Evolutionary conservation across 2,797 vertebrate species (phyloP).

Genomic region (Sebastiscus tertius): DNA sequence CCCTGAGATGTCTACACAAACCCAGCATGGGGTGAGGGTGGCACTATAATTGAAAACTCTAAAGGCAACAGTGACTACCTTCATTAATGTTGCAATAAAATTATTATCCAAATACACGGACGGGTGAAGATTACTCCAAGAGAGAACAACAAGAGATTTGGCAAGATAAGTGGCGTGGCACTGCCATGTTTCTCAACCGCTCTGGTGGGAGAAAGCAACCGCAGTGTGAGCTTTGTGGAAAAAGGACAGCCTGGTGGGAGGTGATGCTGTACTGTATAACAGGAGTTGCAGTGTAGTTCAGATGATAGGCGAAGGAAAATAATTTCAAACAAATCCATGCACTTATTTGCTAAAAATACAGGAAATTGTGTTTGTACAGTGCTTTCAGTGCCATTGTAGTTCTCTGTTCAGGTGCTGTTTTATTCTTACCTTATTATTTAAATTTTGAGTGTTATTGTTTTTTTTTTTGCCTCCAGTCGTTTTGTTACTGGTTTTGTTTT

Average conservation of each 20-base stretch:
- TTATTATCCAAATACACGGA: conserved; percentile 49
- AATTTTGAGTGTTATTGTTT: conserved; percentile 42
- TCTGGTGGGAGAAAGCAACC: conserved; percentile 20
- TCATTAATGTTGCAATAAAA: conserved; percentile 63
- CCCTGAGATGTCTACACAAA: conserved; percentile 43
- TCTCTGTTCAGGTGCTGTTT: conserved; percentile 70
- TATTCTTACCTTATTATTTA: conserved; percentile 72
- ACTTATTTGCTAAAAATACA: conserved; percentile 76
- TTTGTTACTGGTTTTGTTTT: conserved; percentile 55
- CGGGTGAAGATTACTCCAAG: conserved; percentile 20
- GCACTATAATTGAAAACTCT: conserved; percentile 55
- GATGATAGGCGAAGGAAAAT: conserved; percentile 29
- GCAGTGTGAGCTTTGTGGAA: conserved; percentile 15
- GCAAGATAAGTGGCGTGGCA: conserved; percentile 11
- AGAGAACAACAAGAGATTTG: conserved; percentile 28
- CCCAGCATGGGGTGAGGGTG: conserved; percentile 40
- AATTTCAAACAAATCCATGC: conserved; percentile 71
- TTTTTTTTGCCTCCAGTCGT: background rate
- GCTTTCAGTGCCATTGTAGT: conserved; percentile 53
- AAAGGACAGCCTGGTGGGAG: conserved; percentile 16
- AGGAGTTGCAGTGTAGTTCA: conserved; percentile 45
- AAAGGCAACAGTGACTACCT: conserved; percentile 73
- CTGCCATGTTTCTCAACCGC: conserved; percentile 22
- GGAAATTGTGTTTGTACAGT: conserved; percentile 68
- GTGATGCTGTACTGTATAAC: conserved; percentile 47